Base-by-base conservation (phyloP, 1,140 invertebrate species). In the Calliphora vicina region DNA sequence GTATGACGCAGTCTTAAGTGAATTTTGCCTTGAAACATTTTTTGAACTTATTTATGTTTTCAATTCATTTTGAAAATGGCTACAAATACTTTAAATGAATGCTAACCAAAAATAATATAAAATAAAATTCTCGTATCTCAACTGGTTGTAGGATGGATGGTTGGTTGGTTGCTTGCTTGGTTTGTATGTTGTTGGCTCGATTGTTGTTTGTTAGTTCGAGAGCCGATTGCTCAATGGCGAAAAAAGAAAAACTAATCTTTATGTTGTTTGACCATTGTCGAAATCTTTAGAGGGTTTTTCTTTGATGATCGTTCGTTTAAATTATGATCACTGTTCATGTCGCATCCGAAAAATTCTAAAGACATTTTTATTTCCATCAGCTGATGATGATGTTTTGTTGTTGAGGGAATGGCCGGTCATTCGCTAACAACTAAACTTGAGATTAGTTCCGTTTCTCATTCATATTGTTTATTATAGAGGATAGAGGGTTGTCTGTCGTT, bases 21-120 rank as follows among this genome's bases (percentile, higher is more conserved):
- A 87, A 86, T 88, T 88, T 88, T 85, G 87, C 87, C 87, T 88
- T 88, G 87, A 88, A 88, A 88, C 87, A 88, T 88, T 88, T 87
- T 86, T 83, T 83, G 84, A 83, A 82, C 83, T 73, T 84, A 83
- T 83, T 82, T 84, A 50, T 82, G 86, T 72, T 78, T 35, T 35
- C 4, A 43, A 43, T n/a, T 78, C 74, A 43, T 78, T 78, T 78
- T 15, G 74, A 78, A 23, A 78, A 78, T 78, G 74, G 35, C 74
- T 23, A 23, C n/a, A 67, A 67, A 67, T 67, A 67, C n/a, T 67
- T 67, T 67, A 67, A 67, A 67, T 67, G 20, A 67, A 67, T 67
- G 61, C 20, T 23, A 67, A 67, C 17, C 61, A 67, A 67, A 67
- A 67, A 50, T 17, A 67, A 67, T 10, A 23, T 67, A 9, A 67